Percentiles rank a stretch among this genome's conserved stretches.
Evolutionary conservation across 92 coral and sea anemone species (phyloP).

Genomic region (Heteractis magnifica): DNA sequence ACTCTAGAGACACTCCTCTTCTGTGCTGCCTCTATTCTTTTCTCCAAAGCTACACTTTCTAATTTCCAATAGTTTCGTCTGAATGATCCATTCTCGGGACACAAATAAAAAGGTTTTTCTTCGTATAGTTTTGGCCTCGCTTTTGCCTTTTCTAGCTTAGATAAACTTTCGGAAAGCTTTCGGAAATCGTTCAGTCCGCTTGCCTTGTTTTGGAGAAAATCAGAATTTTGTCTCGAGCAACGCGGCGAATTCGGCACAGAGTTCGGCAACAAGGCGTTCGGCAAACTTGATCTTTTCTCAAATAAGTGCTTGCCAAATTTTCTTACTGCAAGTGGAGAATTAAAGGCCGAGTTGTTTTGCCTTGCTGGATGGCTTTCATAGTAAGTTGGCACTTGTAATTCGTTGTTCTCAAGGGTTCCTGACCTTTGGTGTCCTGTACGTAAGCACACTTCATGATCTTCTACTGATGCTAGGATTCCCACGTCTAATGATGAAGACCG

Average conservation of each 20-base stretch:
- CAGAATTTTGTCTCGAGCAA: background rate
- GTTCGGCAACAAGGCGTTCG: background rate
- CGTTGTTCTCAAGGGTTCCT: background rate
- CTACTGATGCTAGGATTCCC: background rate
- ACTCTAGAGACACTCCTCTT: background rate
- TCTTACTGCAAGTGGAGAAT: background rate
- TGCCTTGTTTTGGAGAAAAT: background rate
- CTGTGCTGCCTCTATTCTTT: background rate
- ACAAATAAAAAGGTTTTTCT: conserved; percentile 34
- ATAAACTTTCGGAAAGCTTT: background rate
- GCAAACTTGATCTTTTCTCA: background rate
- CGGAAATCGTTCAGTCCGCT: conserved; percentile 3
- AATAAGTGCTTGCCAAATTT: background rate
- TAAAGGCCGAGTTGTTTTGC: background rate
- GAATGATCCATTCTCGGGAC: conserved; percentile 26
- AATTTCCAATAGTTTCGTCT: conserved; percentile 19
- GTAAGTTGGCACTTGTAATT: background rate
- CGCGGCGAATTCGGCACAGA: background rate
- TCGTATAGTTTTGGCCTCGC: conserved; percentile 11
- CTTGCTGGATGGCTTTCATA: background rate
- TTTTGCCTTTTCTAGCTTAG: conserved; percentile 5
- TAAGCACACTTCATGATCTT: background rate
- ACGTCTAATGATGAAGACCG: background rate
- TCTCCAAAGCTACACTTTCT: conserved; percentile 1
- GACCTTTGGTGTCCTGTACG: background rate